Percentiles rank a stretch among this genome's conserved stretches.
Evolutionary conservation across 2,797 vertebrate genomes (phyloP).

Genomic region (Macrochelys suwanniensis): DNA sequence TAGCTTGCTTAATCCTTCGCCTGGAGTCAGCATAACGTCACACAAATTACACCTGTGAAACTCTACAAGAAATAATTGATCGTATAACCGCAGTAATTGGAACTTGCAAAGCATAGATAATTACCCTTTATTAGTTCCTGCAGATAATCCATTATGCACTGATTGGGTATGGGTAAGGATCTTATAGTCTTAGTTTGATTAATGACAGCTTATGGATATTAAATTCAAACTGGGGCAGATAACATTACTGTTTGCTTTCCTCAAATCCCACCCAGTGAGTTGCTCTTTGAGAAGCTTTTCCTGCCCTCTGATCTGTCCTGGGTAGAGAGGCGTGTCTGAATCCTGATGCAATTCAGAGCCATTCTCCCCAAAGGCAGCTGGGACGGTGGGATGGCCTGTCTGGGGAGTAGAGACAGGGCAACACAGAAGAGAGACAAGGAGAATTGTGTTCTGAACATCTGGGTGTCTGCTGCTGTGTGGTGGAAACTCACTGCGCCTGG

Average conservation of each 20-base stretch:
- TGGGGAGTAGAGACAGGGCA: neutral
- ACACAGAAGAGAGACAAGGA: neutral
- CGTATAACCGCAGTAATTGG: constrained; percentile 72
- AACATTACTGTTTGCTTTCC: constrained; percentile 33
- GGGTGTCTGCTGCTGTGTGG: neutral
- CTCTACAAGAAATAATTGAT: constrained; percentile 73
- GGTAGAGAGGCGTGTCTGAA: neutral
- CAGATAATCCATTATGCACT: constrained; percentile 76
- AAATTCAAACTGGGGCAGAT: constrained; percentile 51
- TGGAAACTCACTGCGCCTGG: neutral
- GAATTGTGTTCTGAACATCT: neutral
- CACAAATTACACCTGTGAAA: constrained; percentile 61
- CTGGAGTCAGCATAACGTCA: neutral
- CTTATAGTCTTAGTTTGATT: constrained; percentile 61
- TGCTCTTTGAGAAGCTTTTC: neutral
- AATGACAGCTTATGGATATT: constrained; percentile 69
- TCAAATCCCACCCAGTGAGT: neutral
- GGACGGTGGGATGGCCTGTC: neutral
- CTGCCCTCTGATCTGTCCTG: neutral
- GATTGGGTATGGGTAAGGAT: constrained; percentile 71
- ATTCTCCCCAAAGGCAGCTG: neutral
- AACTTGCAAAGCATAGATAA: constrained; percentile 76
- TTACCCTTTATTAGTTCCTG: constrained; percentile 78
- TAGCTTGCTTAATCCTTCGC: constrained; percentile 3
- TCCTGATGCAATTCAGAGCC: neutral